Base-by-base conservation (phyloP, 2,113 vertebrate species). In the Odontesthes bonariensis region DNA sequence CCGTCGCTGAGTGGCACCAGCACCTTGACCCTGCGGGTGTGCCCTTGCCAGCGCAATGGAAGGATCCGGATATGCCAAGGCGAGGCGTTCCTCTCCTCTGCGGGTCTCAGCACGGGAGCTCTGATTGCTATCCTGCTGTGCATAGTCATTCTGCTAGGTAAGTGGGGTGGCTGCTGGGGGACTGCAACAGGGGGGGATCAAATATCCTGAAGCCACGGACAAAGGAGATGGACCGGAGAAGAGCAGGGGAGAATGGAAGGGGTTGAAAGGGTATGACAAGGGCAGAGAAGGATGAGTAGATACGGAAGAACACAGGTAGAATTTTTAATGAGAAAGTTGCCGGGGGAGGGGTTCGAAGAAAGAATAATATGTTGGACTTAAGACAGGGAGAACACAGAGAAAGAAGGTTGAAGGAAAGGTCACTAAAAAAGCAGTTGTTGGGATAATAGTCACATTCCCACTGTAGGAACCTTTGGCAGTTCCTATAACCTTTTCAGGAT, bases 71-170 rank as follows among this genome's bases (percentile, higher is more conserved):
- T 95, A 14, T 99, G 98, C 94, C 96, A 95, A 3, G 92, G 95
- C 1, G 95, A 97, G 88, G 97, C 98, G 2, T 98, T 98, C 92
- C 95, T 99, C 53, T 97, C 97, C 69, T 96, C 97, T 0, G 96
- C 98, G 0, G 98, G 98, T 1, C 92, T 99, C 88, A 99, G 98
- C 91, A 99, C 97, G 0, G 98, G 97, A 44, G 98, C 98, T 32
- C 92, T 99, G 77, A 96, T 99, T 1, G 98, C 98, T 59, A 99
- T 99, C 89, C 94, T 99, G 22, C 96, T 99, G 65, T 99, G 98
- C 80, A 94, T 99, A 63, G 69, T 98, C 93, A 97, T 99, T 90
- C 96, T 99, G 77, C 92, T 99, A 52, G 96, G 98, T 99, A 88
- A 96, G 96, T 44, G 64, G 76, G 67, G 65, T 56, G 49, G 69